phyloP scores from a whole-genome alignment of 2,888 invertebrate genomes.

The Lypha dubia region DNA sequence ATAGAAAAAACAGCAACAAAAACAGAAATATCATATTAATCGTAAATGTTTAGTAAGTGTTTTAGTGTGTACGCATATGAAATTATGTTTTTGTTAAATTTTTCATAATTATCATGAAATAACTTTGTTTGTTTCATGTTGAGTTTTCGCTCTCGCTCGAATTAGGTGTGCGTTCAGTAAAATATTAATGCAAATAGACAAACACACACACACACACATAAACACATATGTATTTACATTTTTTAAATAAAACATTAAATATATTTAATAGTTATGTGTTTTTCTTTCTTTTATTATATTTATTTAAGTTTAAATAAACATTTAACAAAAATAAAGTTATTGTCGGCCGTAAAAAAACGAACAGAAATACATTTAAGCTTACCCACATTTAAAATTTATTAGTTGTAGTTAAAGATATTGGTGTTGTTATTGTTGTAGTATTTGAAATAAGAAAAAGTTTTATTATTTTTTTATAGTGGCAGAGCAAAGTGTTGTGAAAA shows the following conservation, averaged over 20 bases:
- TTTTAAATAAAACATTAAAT: slow-evolving; percentile 15
- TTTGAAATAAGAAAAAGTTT: slow-evolving; percentile 1
- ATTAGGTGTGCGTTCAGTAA: background rate
- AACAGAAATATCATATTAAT: background rate
- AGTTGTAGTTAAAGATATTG: slow-evolving; percentile 40
- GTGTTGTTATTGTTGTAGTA: slow-evolving; percentile 16
- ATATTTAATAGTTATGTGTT: slow-evolving; percentile 17
- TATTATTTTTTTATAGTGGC: background rate
- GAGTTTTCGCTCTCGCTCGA: no score
- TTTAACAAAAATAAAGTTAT: slow-evolving; percentile 28
- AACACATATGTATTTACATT: background rate
- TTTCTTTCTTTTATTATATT: slow-evolving; percentile 9
- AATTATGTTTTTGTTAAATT: slow-evolving; percentile 13
- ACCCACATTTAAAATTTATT: slow-evolving; percentile 43
- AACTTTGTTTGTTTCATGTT: slow-evolving; percentile 9
- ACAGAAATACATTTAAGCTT: slow-evolving; percentile 69
- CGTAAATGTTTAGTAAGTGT: slow-evolving; percentile 4
- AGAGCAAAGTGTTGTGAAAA: background rate
- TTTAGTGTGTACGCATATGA: background rate
- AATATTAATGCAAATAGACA: slow-evolving; percentile 45
- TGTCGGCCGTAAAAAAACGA: slow-evolving; percentile 23
- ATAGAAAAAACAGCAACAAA: background rate
- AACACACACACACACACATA: slow-evolving; percentile 15
- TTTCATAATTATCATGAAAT: slow-evolving; percentile 27
- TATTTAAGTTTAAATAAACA: slow-evolving; percentile 15